Evolutionary conservation across 2,113 vertebrate genomes (phyloP), one percentile per base, ranked within the genome.

Genomic region (Ornithorhynchus anatinus): DNA sequence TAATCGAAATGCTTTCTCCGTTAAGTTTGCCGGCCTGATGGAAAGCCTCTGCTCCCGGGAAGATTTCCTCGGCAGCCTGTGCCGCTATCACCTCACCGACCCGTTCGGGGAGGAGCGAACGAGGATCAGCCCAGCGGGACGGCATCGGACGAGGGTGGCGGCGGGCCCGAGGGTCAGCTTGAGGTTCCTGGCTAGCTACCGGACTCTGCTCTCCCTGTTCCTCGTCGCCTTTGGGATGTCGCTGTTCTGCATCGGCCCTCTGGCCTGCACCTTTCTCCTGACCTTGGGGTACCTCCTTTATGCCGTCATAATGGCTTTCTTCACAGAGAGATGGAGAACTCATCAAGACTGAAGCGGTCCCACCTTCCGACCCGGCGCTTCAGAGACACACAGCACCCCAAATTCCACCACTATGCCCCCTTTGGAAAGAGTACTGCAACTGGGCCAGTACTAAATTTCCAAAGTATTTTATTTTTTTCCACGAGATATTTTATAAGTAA

Each of bases 151-250:
- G 0, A 36, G 13, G 44, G 86, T 57, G 0, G 64, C 59, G 17
- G 79, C 38, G 13, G 83, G 81, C 10, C 93, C 95, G 0, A 78
- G 96, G 19, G 88, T 99, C 64, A 97, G 96, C 66, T 92, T 99
- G 59, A 93, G 97, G 1, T 90, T 88, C 40, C 91, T 99, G 85
- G 97, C 95, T 64, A 99, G 95, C 90, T 99, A 97, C 91, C 87
- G 93, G 64, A 96, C 93, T 1, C 86, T 99, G 0, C 19, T 94
- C 48, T 81, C 89, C 1, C 70, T 97, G 53, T 59, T 95, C 47
- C 60, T 96, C 47, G 43, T 90, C 68, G 97, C 95, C 80, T 57
- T 91, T 16, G 3, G 94, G 2, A 94, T 94, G 11, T 90, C 91
- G 3, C 84, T 96, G 1, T 86, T 98, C 58, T 84, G 90, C 0